Evolutionary conservation across 2,888 invertebrate genomes (phyloP), one percentile per base, ranked within the genome.

Genomic region (Drosophila melanosoma): DNA sequence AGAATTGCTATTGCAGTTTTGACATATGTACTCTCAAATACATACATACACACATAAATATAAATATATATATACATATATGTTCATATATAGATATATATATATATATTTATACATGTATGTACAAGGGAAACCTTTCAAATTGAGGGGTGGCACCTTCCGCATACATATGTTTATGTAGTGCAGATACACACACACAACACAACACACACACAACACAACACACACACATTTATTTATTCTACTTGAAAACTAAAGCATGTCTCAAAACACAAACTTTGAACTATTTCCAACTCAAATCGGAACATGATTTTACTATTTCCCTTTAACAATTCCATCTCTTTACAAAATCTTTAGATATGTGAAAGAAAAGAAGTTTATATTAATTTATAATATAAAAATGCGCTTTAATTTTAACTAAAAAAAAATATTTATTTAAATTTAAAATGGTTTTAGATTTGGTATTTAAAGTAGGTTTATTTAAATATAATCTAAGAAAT

Each of bases 1-100:
- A 54, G 59, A 64, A 80, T 81, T 51, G 58, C 63, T 68, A 73
- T 69, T 73, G 76, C 69, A 54, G 52, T 74, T 77, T 70, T 60
- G 54, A 53, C 63, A 52, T 60, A 64, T 69, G 67, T 57, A 69
- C 23, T 23, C 23, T 45, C 11, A 42, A 12, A 8, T 11, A n/a
- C 32, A 38, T 20, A 32, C 8, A 17, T 32, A 23, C 17, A 52
- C 23, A 61, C 1, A 36, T 35, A 59, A 2, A 35, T 48, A 45
- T 29, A 29, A 51, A 42, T 59, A 57, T 66, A 58, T 54, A 65
- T n/a, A 5, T 7, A 12, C 7, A 26, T 49, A 48, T n/a, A 12
- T 23, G 38, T 7, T 12, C 4, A 32, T 32, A 35, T 20, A 40
- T 26, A 2, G 2, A 26, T 26, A 29, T 29, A 6, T 29, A 4